Evolutionary conservation across 2,113 vertebrate species (phyloP), one percentile per base, ranked within the genome.

Genomic region (Edolisoma coerulescens): DNA sequence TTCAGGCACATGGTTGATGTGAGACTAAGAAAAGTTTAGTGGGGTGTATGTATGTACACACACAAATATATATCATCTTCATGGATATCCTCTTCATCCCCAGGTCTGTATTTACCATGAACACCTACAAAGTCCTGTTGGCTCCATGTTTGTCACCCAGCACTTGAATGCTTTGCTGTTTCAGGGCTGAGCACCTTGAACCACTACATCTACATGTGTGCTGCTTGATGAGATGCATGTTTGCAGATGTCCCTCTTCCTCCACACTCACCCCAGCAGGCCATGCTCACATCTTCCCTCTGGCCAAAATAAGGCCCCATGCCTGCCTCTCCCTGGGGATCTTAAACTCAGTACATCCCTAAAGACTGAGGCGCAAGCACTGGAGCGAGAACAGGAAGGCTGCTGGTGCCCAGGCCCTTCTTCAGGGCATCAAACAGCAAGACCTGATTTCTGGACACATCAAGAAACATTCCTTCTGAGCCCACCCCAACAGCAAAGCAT

Each of bases 171-270:
- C 23, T 39, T 64, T 87, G 16, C 13, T 87, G 19, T 49, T 64
- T 65, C 49, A 35, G 35, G 30, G 24, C 44, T 54, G n/a, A 54
- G 28, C 50, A 33, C 30, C 26, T 30, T 41, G 45, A 81, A 52
- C 2, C 4, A 64, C 44, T 32, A 9, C 0, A 1, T 16, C 50
- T 65, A 44, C 45, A 49, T 0, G 0, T 2, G 9, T 18, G 39
- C 16, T 67, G 39, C 49, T 60, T 14, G 27, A 9, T 57, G 26
- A 60, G 32, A 44, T 1, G 1, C 3, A 0, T 23, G 23, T 41
- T 71, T 87, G 26, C 35, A 65, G 22, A 21, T 53, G 22, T 11
- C 26, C 21, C 20, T 74, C 33, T 71, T 53, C 10, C 32, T 70
- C 56, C 39, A 37, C 3, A 20, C 11, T n/a, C 27, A 59, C 13